These are phyloP conservation scores for Drosophila prostipennis DNA, from an alignment of 2,888 invertebrate species.

Conservation along the genomic window DNA sequence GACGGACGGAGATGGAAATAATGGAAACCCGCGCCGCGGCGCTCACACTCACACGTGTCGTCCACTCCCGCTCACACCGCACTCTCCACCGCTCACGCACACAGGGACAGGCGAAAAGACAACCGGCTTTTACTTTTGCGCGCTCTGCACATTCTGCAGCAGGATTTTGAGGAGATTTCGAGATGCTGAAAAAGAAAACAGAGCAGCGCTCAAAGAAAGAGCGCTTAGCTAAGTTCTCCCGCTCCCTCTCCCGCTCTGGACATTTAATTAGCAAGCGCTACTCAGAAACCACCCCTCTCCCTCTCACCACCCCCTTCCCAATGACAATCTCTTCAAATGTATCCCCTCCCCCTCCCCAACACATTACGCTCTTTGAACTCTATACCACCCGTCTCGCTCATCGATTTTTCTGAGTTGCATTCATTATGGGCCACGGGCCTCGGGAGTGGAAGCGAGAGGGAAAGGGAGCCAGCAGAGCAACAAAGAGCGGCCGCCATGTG, in stretches of 20 bases:
- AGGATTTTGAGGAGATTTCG: slow-evolving; percentile 59
- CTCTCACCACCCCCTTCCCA: not conserved
- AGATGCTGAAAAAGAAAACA: slow-evolving; percentile 59
- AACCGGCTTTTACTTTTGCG: slow-evolving; percentile 75
- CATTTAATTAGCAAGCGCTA: slow-evolving; percentile 65
- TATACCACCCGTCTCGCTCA: slow-evolving; percentile 46
- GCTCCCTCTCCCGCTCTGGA: slow-evolving; percentile 39
- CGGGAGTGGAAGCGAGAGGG: not conserved
- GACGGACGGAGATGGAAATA: slow-evolving; percentile 21
- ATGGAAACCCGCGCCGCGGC: slow-evolving; percentile 18
- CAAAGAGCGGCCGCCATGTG: slow-evolving; percentile 69
- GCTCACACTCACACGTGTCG: slow-evolving; percentile 10
- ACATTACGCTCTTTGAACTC: slow-evolving; percentile 73
- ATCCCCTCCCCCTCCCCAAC: slow-evolving; percentile 5
- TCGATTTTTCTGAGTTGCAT: slow-evolving; percentile 68
- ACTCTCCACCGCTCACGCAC: slow-evolving; percentile 53
- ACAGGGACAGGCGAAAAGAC: slow-evolving; percentile 11
- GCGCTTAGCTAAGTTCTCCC: slow-evolving; percentile 36
- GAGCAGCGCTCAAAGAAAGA: slow-evolving; percentile 44
- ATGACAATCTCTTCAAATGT: slow-evolving; percentile 70
- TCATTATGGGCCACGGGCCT: slow-evolving; percentile 23
- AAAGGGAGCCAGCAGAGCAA: slow-evolving; percentile 75
- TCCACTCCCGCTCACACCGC: slow-evolving; percentile 12
- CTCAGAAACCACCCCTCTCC: slow-evolving; percentile 42
- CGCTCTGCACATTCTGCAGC: slow-evolving; percentile 75